Evolutionary conservation across 2,113 vertebrate genomes (phyloP), one percentile per base, ranked within the genome.

Genomic region (Solea solea): DNA sequence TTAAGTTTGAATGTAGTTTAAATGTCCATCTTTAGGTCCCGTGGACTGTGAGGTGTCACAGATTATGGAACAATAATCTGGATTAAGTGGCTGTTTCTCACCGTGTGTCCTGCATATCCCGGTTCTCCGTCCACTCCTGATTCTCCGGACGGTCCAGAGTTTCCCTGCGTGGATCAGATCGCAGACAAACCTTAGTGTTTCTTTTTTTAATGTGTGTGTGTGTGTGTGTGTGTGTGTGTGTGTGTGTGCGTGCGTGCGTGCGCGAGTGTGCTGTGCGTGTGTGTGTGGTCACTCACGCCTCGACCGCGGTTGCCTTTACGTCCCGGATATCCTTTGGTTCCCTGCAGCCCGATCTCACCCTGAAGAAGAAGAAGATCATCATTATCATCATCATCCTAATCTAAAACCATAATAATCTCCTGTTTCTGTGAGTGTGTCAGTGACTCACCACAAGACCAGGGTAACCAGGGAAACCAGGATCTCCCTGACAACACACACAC

Each of bases 231-330:
- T 2, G 21, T 44, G 1, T 2, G 7, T 5, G 40, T 6, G 14
- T 12, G 49, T 15, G 0, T 5, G 12, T 2, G 21, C 44, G 1
- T 2, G 7, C 4, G 40, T 6, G 13, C 14, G 48, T 14, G 0
- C n/a, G n/a, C n/a, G n/a, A n/a, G n/a, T n/a, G n/a, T 5, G 8
- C 3, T 5, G 12, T 2, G 21, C 39, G 1, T 2, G 7, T 5
- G 40, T 6, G 14, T 12, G 49, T 5, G 0, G 2, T 1, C 12
- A 50, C 86, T 85, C 89, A 97, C 96, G 88, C 87, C 89, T 82
- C 88, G 93, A 14, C 96, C 96, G n/a, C 8, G 88, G 86, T 86
- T 74, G 83, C 96, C 96, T 91, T 95, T 96, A 11, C 39, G 64
- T 42, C 95, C 96, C 15, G 78, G 87, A 9, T 86, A 54, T 82